Evolutionary conservation across 2,888 invertebrate species (phyloP).

Genomic region (Sympetrum striolatum): DNA sequence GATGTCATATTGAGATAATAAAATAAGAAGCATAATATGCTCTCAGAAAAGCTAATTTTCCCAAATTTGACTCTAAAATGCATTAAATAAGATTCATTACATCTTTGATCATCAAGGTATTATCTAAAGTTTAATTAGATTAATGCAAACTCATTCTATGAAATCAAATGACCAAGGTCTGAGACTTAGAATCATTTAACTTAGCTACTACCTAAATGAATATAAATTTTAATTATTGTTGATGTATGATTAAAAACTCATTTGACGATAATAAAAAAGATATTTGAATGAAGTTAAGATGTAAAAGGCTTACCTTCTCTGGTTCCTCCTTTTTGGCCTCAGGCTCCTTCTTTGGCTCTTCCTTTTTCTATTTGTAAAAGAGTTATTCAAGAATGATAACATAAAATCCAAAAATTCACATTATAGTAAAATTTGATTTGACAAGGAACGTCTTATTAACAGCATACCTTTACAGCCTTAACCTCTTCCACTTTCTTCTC

Average conservation of each 20-base stretch:
- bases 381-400: background rate
- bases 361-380: conserved; percentile 45
- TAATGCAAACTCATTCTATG: no score
- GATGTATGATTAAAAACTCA: background rate
- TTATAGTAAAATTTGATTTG: no score
- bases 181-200: background rate
- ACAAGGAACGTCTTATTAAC: no score
- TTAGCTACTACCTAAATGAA: background rate
- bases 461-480: background rate
- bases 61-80: no score
- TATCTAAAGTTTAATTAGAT: no score
- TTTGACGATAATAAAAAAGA: background rate
- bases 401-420: background rate
- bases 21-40: no score
- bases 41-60: no score
- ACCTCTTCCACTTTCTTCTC: background rate
- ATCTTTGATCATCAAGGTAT: no score
- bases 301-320: conserved; percentile 14
- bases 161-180: no score
- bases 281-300: background rate
- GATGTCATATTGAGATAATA: no score
- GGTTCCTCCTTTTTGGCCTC: conserved; percentile 19
- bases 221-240: background rate
- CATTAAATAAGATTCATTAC: no score
- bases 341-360: conserved; percentile 44